Evolutionary conservation across 2,888 invertebrate species (phyloP).

Genomic region (Himalopsyche anomala): DNA sequence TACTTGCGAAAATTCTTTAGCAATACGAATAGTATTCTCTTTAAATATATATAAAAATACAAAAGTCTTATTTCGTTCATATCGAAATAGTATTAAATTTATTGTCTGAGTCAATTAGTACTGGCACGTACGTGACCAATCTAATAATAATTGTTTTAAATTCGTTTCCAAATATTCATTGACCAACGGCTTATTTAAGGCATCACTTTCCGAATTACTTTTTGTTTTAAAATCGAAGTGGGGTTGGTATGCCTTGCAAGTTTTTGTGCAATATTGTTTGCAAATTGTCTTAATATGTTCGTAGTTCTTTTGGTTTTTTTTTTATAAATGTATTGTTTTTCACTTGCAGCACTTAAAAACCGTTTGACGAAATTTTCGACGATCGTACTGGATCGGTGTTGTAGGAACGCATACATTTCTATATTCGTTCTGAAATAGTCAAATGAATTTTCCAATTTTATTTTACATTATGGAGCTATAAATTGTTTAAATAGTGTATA

Average conservation of each 20-base stretch:
- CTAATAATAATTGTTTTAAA: slow-evolving; percentile 15
- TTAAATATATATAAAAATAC: neutral
- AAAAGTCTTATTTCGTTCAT: neutral
- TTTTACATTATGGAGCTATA: too few species aligned
- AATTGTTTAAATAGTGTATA: too few species aligned
- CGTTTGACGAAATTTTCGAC: neutral
- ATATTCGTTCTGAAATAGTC: too few species aligned
- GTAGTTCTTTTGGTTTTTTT: neutral
- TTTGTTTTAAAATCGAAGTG: slow-evolving; percentile 8
- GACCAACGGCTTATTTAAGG: slow-evolving; percentile 16
- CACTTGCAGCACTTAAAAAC: neutral
- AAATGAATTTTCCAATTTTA: too few species aligned
- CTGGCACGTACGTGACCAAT: slow-evolving; percentile 5
- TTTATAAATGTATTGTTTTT: slow-evolving; percentile 9
- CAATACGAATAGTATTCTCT: neutral
- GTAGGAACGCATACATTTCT: neutral
- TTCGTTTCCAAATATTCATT: slow-evolving; percentile 31
- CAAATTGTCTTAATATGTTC: neutral
- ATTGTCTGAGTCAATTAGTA: slow-evolving; percentile 2
- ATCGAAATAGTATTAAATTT: neutral
- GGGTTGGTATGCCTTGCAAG: neutral
- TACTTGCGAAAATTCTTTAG: slow-evolving; percentile 4
- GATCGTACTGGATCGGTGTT: neutral
- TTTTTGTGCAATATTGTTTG: neutral
- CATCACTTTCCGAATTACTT: slow-evolving; percentile 11